Conservation (phyloP, 2,888 invertebrate genomes). For the Drosophila ezoana region DNA sequence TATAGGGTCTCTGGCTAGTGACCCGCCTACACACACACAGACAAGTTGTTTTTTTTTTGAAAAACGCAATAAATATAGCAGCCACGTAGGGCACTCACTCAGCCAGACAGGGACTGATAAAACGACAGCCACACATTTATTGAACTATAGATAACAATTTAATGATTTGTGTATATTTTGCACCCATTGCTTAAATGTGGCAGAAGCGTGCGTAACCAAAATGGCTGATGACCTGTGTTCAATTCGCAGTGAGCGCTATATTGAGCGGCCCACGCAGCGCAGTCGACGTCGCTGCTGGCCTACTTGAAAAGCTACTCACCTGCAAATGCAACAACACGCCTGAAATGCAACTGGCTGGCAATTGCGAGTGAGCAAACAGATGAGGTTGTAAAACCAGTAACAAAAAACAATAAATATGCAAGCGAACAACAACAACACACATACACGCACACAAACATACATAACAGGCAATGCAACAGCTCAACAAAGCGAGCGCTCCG, state of each 20-base stretch:
- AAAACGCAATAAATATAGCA: constrained; percentile 11
- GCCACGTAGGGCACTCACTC: constrained; percentile 16
- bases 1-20: constrained; percentile 40
- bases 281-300: constrained; percentile 47
- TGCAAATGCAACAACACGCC: constrained; percentile 41
- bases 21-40: constrained; percentile 14
- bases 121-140: constrained; percentile 31
- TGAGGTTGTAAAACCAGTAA: constrained; percentile 54
- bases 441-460: constrained; percentile 9
- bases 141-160: constrained; percentile 40
- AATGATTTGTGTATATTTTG: constrained; percentile 1
- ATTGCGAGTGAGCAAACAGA: constrained; percentile 54
- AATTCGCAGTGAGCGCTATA: constrained; percentile 18
- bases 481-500: constrained; percentile 31
- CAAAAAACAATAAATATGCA: constrained; percentile 66
- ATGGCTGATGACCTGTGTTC: constrained; percentile 49
- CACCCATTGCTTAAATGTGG: constrained; percentile 7
- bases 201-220: constrained; percentile 22
- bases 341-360: constrained; percentile 53
- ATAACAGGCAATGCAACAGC: constrained; percentile 49
- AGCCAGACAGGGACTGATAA: constrained; percentile 26
- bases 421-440: constrained; percentile 32
- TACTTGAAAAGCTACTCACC: constrained; percentile 63
- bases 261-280: constrained; percentile 55
- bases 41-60: background rate